Evolutionary conservation across 2,113 vertebrate genomes (phyloP).

Genomic region (Sarotherodon lohbergeri): DNA sequence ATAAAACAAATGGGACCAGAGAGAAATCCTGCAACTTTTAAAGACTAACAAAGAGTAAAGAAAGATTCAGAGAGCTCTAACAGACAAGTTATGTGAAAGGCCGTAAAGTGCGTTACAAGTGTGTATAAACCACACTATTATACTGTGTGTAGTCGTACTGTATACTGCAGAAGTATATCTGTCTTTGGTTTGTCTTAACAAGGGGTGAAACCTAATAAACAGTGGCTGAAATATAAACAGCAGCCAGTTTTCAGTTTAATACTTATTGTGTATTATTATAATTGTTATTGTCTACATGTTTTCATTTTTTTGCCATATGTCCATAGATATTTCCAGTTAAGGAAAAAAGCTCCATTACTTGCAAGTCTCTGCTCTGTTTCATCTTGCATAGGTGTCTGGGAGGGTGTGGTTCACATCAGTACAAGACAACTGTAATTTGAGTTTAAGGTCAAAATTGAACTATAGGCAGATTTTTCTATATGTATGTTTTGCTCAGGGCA

Average conservation of each 20-base stretch:
- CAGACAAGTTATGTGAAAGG: neutral
- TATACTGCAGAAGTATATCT: neutral
- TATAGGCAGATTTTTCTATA: neutral
- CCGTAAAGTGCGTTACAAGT: neutral
- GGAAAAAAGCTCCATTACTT: neutral
- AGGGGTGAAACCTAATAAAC: neutral
- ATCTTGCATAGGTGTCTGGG: neutral
- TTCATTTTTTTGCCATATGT: neutral
- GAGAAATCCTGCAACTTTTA: slow-evolving; percentile 5
- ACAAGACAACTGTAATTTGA: neutral
- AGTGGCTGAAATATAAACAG: neutral
- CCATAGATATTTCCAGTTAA: neutral
- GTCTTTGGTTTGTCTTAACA: neutral
- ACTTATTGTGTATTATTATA: neutral
- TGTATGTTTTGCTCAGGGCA: neutral
- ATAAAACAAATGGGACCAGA: slow-evolving; percentile 27
- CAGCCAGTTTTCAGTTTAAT: neutral
- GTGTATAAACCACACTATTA: neutral
- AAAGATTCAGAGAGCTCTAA: neutral
- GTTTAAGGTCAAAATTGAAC: neutral
- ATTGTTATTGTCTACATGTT: neutral
- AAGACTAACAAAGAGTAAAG: neutral
- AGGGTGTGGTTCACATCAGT: neutral
- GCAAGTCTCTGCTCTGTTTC: neutral
- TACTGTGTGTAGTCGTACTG: neutral